These are phyloP conservation scores for Leptura quadrifasciata DNA, from an alignment of 2,888 invertebrate genomes.

Conservation along the genomic window DNA sequence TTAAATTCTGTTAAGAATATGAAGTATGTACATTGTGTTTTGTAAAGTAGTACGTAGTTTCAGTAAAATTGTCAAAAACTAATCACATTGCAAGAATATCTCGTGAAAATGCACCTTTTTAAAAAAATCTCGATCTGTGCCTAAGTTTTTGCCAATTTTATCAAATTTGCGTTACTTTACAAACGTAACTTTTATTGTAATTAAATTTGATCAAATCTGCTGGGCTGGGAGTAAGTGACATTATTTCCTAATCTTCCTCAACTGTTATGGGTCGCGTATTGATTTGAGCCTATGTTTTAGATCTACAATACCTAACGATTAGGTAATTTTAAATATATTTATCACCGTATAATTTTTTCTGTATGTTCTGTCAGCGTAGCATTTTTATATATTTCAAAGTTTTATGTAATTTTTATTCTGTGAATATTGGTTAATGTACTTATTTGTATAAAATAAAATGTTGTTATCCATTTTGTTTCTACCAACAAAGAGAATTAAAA, in stretches of 20 bases:
- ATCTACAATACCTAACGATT: conserved; percentile 10
- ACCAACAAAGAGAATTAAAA: not conserved
- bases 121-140: too few species aligned
- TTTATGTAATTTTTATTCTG: conserved; percentile 31
- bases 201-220: too few species aligned
- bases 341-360: conserved; percentile 5
- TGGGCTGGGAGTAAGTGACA: too few species aligned
- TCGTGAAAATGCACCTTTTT: too few species aligned
- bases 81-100: too few species aligned
- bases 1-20: too few species aligned
- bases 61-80: too few species aligned
- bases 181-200: too few species aligned
- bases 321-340: conserved; percentile 27
- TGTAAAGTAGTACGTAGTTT: too few species aligned
- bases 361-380: conserved; percentile 10
- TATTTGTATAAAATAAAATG: conserved; percentile 16
- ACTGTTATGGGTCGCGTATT: not conserved
- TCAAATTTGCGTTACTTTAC: too few species aligned
- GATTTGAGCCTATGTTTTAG: conserved; percentile 15
- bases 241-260: not conserved
- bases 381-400: conserved; percentile 1
- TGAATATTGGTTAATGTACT: conserved; percentile 40
- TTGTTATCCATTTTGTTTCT: conserved; percentile 17
- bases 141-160: too few species aligned
- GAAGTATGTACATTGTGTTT: too few species aligned